These are phyloP conservation scores for Gallinago undulata DNA, from an alignment of 2,113 vertebrate genomes.

Conservation along the genomic window DNA sequence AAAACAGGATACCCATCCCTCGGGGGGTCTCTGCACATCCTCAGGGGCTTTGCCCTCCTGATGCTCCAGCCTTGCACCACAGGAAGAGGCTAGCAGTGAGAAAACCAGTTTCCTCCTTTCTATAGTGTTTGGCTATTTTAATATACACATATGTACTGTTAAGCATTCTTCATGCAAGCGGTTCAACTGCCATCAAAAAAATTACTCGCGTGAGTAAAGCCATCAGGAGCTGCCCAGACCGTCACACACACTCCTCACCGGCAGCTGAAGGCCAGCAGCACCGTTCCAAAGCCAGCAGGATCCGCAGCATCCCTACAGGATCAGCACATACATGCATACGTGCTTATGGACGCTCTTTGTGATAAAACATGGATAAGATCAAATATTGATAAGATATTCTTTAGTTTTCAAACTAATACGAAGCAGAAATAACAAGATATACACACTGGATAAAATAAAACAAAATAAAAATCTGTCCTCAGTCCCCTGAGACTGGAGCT, in stretches of 20 bases:
- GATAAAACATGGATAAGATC: background rate
- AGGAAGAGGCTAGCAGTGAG: rapidly evolving
- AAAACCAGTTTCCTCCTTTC: background rate
- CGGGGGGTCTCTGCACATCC: background rate
- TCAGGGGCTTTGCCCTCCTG: background rate
- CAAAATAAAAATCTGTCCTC: no score
- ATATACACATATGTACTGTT: rapidly evolving
- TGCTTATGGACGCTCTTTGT: background rate
- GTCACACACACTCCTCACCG: rapidly evolving
- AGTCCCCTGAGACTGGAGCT: background rate
- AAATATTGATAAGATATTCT: rapidly evolving
- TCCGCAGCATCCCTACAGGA: background rate
- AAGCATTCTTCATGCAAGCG: rapidly evolving
- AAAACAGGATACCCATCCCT: background rate
- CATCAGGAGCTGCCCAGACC: background rate
- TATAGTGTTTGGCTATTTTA: rapidly evolving
- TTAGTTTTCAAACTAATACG: rapidly evolving
- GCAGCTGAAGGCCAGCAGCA: background rate
- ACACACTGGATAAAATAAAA: no score
- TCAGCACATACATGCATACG: rapidly evolving
- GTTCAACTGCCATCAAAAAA: background rate
- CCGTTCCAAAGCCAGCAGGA: rapidly evolving
- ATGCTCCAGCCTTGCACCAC: background rate
- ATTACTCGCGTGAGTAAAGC: background rate
- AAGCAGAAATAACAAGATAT: background rate